Percentiles rank a stretch among this genome's conserved stretches.
Conservation (phyloP, 92 coral and sea anemone genomes). For the Bergia puertoricense region DNA sequence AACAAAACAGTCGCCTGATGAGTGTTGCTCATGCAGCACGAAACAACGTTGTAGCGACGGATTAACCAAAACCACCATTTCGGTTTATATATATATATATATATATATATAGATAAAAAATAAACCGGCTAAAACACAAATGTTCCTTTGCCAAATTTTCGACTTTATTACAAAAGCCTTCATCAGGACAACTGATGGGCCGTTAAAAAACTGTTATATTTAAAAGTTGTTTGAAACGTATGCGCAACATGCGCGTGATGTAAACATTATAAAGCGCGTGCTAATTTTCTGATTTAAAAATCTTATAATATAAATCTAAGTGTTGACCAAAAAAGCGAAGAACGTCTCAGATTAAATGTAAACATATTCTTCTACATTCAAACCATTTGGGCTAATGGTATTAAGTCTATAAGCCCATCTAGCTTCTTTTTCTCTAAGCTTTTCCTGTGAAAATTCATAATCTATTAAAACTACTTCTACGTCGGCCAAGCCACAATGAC, state of each 20-base stretch:
- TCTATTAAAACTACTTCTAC: conserved; percentile 16
- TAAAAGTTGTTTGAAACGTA: conserved; percentile 23
- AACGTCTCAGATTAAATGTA: conserved; percentile 4
- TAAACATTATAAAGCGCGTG: conserved; percentile 24
- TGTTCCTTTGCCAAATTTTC: conserved; percentile 11
- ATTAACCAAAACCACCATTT: background rate
- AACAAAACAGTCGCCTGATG: too few species aligned
- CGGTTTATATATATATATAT: too few species aligned
- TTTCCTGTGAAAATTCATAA: background rate
- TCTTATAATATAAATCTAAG: conserved; percentile 9
- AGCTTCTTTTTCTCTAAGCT: conserved; percentile 18
- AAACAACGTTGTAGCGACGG: conserved; percentile 13
- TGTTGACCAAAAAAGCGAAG: background rate
- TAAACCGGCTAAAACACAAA: too few species aligned
- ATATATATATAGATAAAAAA: too few species aligned
- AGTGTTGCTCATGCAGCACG: background rate
- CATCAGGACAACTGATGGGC: conserved; percentile 18
- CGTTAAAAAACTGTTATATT: background rate
- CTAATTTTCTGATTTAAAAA: conserved; percentile 11
- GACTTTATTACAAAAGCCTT: conserved; percentile 23
- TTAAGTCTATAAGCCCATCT: conserved; percentile 24
- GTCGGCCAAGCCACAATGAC: conserved; percentile 23
- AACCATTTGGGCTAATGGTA: conserved; percentile 13
- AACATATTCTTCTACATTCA: conserved; percentile 23
- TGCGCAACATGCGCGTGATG: conserved; percentile 26